These are phyloP conservation scores for Tinamus major DNA, from an alignment of 2,797 vertebrate species.

Conservation along the genomic window DNA sequence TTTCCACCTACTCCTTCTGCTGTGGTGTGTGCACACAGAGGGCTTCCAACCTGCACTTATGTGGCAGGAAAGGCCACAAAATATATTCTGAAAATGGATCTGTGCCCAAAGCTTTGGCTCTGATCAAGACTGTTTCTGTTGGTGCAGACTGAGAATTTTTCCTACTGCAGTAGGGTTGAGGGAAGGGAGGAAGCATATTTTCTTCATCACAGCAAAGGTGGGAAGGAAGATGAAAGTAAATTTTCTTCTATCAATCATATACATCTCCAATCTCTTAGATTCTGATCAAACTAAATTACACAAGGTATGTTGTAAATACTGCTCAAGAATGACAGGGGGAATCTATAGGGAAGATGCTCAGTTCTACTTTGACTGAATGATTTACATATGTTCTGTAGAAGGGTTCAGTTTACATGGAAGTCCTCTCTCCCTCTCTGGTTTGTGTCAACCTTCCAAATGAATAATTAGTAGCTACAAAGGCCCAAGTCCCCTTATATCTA, in stretches of 20 bases:
- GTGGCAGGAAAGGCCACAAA: slow-evolving; percentile 20
- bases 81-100: background rate
- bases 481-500: background rate
- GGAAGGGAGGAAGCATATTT: background rate
- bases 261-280: background rate
- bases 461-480: background rate
- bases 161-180: background rate
- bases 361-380: background rate
- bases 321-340: background rate
- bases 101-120: background rate
- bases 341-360: background rate
- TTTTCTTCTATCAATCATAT: background rate
- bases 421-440: background rate
- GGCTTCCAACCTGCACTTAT: background rate
- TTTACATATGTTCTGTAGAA: rapidly evolving
- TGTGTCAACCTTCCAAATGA: background rate
- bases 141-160: background rate
- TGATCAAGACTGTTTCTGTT: background rate
- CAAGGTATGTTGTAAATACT: background rate
- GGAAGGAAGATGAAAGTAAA: background rate
- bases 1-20: background rate
- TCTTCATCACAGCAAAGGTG: background rate
- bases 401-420: background rate
- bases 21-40: background rate
- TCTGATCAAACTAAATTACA: background rate